Evolutionary conservation across 2,113 vertebrate genomes (phyloP).

Genomic region (Engystomops pustulosus): DNA sequence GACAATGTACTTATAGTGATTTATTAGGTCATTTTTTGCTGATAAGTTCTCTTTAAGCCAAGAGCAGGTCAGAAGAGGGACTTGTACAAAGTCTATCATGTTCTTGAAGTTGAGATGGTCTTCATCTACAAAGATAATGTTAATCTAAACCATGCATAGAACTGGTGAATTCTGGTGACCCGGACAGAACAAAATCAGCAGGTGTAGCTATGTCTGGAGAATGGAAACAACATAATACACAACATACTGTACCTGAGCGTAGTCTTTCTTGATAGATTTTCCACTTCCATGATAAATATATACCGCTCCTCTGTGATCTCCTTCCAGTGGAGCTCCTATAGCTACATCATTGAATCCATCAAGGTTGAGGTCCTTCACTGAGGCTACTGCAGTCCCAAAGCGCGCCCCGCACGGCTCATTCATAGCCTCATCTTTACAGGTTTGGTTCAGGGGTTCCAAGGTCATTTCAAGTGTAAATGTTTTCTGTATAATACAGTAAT

Average conservation of each 20-base stretch:
- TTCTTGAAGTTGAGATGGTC: too few relatives aligned
- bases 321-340: constrained; percentile 91
- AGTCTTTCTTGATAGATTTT: constrained; percentile 79
- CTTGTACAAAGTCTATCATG: too few relatives aligned
- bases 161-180: too few relatives aligned
- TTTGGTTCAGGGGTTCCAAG: constrained; percentile 87
- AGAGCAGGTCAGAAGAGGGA: too few relatives aligned
- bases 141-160: too few relatives aligned
- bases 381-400: constrained; percentile 94
- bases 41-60: too few relatives aligned
- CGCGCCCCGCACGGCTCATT: constrained; percentile 91
- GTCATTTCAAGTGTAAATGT: constrained; percentile 85
- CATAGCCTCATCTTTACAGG: constrained; percentile 74
- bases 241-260: constrained; percentile 82
- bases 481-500: constrained; percentile 72
- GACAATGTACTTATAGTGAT: too few relatives aligned
- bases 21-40: too few relatives aligned
- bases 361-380: constrained; percentile 90
- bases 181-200: too few relatives aligned
- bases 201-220: too few relatives aligned
- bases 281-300: constrained; percentile 90
- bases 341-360: constrained; percentile 90
- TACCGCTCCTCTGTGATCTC: constrained; percentile 90
- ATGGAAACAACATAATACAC: too few relatives aligned
- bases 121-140: too few relatives aligned